phyloP scores from a whole-genome alignment of 92 coral and sea anemone species.

The Virgularia gustaviana region DNA sequence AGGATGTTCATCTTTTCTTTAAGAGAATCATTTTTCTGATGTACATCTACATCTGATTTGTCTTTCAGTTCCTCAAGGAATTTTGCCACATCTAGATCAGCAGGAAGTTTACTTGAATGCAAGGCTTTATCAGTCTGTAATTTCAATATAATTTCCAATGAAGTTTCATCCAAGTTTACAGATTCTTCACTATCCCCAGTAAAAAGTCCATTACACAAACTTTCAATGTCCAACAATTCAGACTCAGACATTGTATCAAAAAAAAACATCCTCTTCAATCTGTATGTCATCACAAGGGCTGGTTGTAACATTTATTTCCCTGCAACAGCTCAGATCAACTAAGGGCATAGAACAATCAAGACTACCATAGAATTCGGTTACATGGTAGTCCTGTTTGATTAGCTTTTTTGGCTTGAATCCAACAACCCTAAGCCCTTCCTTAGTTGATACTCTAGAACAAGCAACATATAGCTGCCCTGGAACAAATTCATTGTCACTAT shows the following conservation, averaged over 20 bases:
- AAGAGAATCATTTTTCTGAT: too few species aligned
- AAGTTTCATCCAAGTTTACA: not conserved
- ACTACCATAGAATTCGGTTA: not conserved
- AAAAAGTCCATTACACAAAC: constrained; percentile 12
- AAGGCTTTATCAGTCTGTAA: not conserved
- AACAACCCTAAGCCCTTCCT: too few species aligned
- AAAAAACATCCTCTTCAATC: too few species aligned
- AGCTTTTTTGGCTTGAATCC: too few species aligned
- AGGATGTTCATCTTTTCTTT: constrained; percentile 2
- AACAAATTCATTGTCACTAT: constrained; percentile 2
- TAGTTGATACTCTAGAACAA: constrained; percentile 44
- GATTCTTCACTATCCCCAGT: not conserved
- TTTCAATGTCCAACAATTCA: not conserved
- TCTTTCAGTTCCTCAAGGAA: constrained; percentile 15
- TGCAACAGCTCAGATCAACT: constrained; percentile 1
- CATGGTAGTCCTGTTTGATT: too few species aligned
- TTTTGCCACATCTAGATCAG: not conserved
- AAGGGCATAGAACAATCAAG: too few species aligned
- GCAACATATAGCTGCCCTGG: constrained; percentile 56
- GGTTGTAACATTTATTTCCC: not conserved
- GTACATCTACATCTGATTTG: not conserved
- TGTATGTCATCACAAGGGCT: constrained; percentile 3
- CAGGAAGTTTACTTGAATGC: not conserved
- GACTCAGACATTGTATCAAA: too few species aligned
- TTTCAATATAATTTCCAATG: not conserved